Evolutionary conservation across 1,140 invertebrate species (phyloP), one percentile per base, ranked within the genome.

Genomic region (Trichomalopsis sarcophagae): DNA sequence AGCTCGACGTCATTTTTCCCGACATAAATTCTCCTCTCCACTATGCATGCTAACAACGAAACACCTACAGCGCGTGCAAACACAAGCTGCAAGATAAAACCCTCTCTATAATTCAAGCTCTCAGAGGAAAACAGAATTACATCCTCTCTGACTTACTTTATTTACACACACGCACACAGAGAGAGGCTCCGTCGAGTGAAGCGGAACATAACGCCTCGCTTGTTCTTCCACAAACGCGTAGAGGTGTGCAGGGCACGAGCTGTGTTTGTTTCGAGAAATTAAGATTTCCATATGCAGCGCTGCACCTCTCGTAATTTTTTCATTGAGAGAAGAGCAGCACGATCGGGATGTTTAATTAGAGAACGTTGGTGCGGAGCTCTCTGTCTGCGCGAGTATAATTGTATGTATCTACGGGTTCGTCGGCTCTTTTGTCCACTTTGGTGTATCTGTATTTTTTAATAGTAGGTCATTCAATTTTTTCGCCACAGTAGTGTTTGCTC

Each of bases 101-200:
- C 62, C 77, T 66, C 77, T 80, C 62, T 80, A 80, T 80, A 80
- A 80, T 80, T 80, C 78, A 80, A 80, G 62, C 78, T 69, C 62
- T 69, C 78, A 1, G 62, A 80, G 55, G 78, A 69, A 79, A 80
- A 80, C 78, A 80, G 36, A 80, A 69, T 69, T 68, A 80, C 66
- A 80, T 44, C n/a, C 55, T 62, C 55, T 62, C 78, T 44, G 36
- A 80, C 78, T 80, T 69, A 80, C 78, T 80, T 80, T 80, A 69
- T 80, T 80, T 69, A 69, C 55, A 62, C 75, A 13, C 74, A 78
- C 33, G 5, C 33, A 36, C 33, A 36, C 33, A 36, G 3, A 36
- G 33, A 36, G 33, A 6, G 27, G 14, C 0, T 36, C 30, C 30
- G n/a, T 78, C 76, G 7, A 62, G 50, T 55, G 75, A 78, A 66